phyloP scores from a whole-genome alignment of 2,888 invertebrate species.

The Augiades crinisus region DNA sequence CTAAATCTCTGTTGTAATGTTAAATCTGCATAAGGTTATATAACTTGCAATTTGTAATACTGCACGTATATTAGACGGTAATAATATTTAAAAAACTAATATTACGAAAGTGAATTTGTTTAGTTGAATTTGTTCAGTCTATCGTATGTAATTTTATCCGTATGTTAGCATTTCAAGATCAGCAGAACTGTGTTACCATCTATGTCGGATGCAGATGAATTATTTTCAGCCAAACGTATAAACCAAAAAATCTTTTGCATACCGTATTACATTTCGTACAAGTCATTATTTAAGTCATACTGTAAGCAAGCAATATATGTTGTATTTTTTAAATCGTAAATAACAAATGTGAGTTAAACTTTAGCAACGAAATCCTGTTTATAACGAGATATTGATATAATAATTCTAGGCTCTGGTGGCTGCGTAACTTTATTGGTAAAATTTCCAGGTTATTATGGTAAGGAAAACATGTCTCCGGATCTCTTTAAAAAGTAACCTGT shows the following conservation, averaged over 20 bases:
- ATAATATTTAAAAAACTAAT: too few relatives aligned
- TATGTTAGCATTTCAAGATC: too few relatives aligned
- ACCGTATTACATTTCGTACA: conserved; percentile 36
- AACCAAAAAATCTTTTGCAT: conserved; percentile 23
- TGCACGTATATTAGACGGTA: too few relatives aligned
- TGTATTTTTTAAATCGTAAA: conserved; percentile 68
- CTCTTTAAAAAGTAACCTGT: conserved; percentile 5
- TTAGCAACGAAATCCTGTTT: conserved; percentile 68
- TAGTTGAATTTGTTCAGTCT: too few relatives aligned
- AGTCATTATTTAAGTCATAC: conserved; percentile 44
- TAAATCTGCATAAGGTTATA: not conserved
- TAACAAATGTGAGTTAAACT: conserved; percentile 70
- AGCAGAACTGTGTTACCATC: too few relatives aligned
- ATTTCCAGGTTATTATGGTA: not conserved
- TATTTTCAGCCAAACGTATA: conserved; percentile 24
- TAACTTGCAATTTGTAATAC: too few relatives aligned
- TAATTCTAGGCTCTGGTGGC: conserved; percentile 29
- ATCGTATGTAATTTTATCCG: too few relatives aligned
- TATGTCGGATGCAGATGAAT: conserved; percentile 16
- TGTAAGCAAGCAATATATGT: conserved; percentile 50
- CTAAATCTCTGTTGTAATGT: not conserved
- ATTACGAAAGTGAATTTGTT: too few relatives aligned
- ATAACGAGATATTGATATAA: conserved; percentile 49
- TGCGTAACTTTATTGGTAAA: conserved; percentile 4
- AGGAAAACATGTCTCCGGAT: not conserved